These are phyloP conservation scores for Mamestra configurata DNA, from an alignment of 1,140 invertebrate genomes.

Conservation along the genomic window DNA sequence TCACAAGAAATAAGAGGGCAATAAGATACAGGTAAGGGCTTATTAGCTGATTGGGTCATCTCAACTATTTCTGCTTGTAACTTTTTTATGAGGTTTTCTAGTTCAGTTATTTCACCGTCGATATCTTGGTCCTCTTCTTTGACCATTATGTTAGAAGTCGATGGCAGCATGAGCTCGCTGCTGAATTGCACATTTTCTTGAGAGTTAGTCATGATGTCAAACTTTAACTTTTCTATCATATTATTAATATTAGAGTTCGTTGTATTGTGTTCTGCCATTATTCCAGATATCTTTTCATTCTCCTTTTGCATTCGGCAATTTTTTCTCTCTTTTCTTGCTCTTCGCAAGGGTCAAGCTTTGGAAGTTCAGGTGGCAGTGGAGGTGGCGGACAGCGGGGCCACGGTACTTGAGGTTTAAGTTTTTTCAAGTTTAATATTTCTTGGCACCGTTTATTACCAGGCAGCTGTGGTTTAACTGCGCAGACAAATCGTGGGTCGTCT, in stretches of 20 bases:
- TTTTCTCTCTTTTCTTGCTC: constrained; percentile 59
- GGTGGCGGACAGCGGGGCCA: constrained; percentile 23
- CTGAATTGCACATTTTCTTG: constrained; percentile 52
- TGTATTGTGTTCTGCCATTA: constrained; percentile 60
- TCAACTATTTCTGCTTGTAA: constrained; percentile 69
- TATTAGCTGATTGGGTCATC: constrained; percentile 53
- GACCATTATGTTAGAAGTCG: constrained; percentile 7
- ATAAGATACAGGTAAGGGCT: constrained; percentile 4
- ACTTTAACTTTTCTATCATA: constrained; percentile 58
- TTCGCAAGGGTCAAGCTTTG: constrained; percentile 67
- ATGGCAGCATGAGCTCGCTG: constrained; percentile 56
- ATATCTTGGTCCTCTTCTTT: constrained; percentile 58
- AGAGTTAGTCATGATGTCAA: constrained; percentile 44
- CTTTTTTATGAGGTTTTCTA: constrained; percentile 69
- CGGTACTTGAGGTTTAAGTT: background rate
- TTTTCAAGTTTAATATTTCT: background rate
- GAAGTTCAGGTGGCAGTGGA: constrained; percentile 61
- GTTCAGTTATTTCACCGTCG: constrained; percentile 67
- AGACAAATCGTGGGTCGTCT: constrained; percentile 59
- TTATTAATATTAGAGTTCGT: constrained; percentile 52
- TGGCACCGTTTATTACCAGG: constrained; percentile 59
- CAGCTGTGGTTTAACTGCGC: constrained; percentile 64
- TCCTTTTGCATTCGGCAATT: constrained; percentile 68
- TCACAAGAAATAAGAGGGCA: background rate
- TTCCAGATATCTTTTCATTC: constrained; percentile 69